These are phyloP conservation scores for Prosapia bicincta DNA, from an alignment of 2,888 invertebrate species.

Conservation along the genomic window DNA sequence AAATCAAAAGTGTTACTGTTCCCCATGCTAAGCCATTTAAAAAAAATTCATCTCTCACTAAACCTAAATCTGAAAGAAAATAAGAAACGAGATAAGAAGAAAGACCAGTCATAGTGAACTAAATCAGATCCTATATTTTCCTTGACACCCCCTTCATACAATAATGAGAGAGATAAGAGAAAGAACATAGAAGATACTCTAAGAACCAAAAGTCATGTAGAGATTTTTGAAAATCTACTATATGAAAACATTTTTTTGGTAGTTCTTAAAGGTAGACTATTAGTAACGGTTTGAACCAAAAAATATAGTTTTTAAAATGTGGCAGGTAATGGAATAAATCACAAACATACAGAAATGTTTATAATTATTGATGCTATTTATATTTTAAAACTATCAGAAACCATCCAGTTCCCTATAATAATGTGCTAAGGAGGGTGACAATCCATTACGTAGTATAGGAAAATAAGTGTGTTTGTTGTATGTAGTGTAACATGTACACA, in stretches of 20 bases:
- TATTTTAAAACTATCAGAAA: no score
- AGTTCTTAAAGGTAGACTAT: no score
- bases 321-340: no score
- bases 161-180: neutral
- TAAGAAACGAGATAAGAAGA: neutral
- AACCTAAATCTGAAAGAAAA: neutral
- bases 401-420: no score
- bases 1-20: neutral
- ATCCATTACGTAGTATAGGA: no score
- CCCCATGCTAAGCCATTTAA: neutral
- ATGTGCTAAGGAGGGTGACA: no score
- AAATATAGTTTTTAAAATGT: no score
- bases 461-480: no score
- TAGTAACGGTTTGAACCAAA: no score
- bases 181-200: neutral
- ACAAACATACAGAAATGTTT: no score
- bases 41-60: neutral
- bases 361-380: no score
- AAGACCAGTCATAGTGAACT: neutral
- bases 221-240: neutral
- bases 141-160: neutral
- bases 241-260: neutral
- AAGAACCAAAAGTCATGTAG: neutral
- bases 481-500: no score
- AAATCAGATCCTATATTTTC: neutral